Percentiles rank a stretch among this genome's conserved stretches.
Conservation (phyloP, 1,140 invertebrate species). For the Hylaeus anthracinus region DNA sequence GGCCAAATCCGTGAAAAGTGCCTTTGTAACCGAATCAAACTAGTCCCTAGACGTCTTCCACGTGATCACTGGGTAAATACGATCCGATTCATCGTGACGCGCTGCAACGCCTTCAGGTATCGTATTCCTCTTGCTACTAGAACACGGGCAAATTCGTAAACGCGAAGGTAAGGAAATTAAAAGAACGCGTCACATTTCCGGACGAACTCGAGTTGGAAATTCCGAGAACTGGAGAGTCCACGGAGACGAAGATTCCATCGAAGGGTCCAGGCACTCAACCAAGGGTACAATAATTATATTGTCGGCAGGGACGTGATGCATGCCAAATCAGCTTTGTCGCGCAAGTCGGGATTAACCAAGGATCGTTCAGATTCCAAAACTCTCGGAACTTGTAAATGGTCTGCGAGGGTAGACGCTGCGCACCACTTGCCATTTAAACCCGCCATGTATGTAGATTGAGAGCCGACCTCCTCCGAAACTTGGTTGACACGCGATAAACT, state of each 20-base stretch:
- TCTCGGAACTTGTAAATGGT: not conserved
- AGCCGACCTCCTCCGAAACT: not conserved
- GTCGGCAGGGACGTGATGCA: not conserved
- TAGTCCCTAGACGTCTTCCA: not conserved
- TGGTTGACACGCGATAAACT: not conserved
- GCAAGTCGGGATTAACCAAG: not conserved
- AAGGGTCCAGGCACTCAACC: not conserved
- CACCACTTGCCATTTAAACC: not conserved
- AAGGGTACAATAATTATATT: not conserved
- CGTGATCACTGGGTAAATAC: not conserved
- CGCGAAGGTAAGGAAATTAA: too few species aligned
- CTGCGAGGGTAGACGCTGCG: not conserved
- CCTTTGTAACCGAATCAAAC: slow-evolving; percentile 54
- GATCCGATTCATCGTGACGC: not conserved
- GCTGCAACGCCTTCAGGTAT: not conserved
- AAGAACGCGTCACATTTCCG: too few species aligned
- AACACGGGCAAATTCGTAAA: too few species aligned
- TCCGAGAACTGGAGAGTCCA: too few species aligned
- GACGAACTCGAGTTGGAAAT: too few species aligned
- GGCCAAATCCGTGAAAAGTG: slow-evolving; percentile 38
- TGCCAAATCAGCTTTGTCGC: not conserved
- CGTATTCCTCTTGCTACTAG: not conserved
- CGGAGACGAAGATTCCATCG: not conserved
- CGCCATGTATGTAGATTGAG: not conserved
- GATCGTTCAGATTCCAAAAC: not conserved